phyloP scores from a whole-genome alignment of 2,888 invertebrate species.

The Dysmachus trigonus region DNA sequence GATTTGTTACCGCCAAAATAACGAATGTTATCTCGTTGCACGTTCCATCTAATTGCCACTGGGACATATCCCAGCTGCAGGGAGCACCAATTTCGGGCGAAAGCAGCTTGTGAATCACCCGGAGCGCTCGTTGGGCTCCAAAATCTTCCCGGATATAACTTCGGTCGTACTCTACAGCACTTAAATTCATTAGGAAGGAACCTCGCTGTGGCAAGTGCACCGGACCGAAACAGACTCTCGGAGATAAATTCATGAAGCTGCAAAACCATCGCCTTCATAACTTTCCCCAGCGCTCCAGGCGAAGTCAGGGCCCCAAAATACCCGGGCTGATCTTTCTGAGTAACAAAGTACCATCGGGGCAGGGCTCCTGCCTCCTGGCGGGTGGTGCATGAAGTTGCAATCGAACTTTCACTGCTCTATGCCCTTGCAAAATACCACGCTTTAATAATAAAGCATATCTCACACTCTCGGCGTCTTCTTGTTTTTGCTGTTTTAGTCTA shows the following conservation, averaged over 20 bases:
- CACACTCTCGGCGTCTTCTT: background rate
- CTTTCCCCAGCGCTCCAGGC: background rate
- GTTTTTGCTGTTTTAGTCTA: background rate
- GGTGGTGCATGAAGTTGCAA: background rate
- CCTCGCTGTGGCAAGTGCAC: background rate
- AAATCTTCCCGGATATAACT: background rate
- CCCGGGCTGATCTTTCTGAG: background rate
- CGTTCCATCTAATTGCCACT: background rate
- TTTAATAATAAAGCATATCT: background rate
- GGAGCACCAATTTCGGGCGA: background rate
- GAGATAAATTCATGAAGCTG: constrained; percentile 13
- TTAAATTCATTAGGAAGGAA: constrained; percentile 2
- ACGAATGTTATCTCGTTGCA: background rate
- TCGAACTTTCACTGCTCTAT: constrained; percentile 21
- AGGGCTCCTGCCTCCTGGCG: background rate
- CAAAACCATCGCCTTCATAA: constrained; percentile 21
- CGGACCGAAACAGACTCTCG: constrained; percentile 3
- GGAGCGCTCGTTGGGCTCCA: background rate
- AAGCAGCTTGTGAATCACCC: background rate
- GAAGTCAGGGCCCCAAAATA: background rate
- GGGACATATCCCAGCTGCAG: background rate
- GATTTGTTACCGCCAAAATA: background rate
- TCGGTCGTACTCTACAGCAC: background rate
- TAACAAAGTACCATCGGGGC: background rate
- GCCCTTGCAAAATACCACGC: background rate